Evolutionary conservation across 2,113 vertebrate species (phyloP).

Genomic region (Chrysemys picta): DNA sequence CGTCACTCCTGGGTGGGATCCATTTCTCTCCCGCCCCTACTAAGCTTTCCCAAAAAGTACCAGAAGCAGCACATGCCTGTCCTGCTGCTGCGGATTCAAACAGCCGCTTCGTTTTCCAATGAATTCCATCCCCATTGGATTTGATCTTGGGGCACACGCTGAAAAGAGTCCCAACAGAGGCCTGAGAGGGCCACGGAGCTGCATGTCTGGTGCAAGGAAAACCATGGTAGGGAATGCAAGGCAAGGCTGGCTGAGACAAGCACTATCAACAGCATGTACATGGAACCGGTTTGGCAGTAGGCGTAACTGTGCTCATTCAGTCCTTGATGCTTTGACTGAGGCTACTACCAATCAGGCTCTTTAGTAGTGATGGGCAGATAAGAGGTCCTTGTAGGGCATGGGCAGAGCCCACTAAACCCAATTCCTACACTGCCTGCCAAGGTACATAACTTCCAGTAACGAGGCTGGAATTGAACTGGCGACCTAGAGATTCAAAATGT

Average conservation of each 20-base stretch:
- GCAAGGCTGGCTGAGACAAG: not conserved
- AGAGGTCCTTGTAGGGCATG: too few relatives aligned
- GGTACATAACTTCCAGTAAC: not conserved
- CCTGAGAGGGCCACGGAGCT: not conserved
- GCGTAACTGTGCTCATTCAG: too few relatives aligned
- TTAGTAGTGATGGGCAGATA: too few relatives aligned
- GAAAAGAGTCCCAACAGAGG: not conserved
- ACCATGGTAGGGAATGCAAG: not conserved
- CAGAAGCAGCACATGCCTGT: not conserved
- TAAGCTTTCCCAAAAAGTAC: not conserved
- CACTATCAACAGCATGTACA: too few relatives aligned
- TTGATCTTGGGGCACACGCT: not conserved
- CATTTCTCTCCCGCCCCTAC: not conserved
- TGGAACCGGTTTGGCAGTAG: too few relatives aligned
- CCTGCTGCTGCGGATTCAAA: not conserved
- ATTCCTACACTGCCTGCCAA: too few relatives aligned
- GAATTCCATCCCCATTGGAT: not conserved
- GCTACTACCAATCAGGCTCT: too few relatives aligned
- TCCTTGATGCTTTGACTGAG: too few relatives aligned
- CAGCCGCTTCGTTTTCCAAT: not conserved
- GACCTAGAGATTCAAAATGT: not conserved
- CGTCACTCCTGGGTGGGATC: not conserved
- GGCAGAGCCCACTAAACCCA: too few relatives aligned
- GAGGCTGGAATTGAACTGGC: not conserved
- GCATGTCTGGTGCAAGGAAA: not conserved